phyloP scores from a whole-genome alignment of 2,797 vertebrate species.

The Epinephelus coioides region DNA sequence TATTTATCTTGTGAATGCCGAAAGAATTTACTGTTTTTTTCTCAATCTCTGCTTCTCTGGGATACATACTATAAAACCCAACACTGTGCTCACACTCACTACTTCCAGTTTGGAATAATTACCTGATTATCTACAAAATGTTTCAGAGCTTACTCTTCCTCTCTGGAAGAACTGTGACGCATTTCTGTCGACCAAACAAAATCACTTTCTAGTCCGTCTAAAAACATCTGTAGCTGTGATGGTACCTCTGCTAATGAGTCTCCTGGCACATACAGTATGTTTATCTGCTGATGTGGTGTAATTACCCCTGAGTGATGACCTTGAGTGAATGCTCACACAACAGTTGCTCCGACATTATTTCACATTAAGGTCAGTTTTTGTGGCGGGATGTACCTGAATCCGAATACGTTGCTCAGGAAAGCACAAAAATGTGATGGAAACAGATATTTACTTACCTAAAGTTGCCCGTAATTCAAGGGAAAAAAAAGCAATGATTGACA shows the following conservation, averaged over 20 bases:
- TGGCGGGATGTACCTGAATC: too few species aligned
- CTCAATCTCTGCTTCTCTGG: not conserved
- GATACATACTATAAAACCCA: conserved; percentile 3
- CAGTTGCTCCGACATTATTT: not conserved
- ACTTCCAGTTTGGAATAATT: conserved; percentile 17
- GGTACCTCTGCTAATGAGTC: conserved; percentile 26
- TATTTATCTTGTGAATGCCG: not conserved
- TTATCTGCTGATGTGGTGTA: conserved; percentile 40
- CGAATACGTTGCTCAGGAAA: too few species aligned
- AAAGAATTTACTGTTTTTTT: not conserved
- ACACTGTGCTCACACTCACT: not conserved
- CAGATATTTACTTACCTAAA: too few species aligned
- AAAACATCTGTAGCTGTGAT: not conserved
- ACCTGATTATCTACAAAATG: conserved; percentile 11
- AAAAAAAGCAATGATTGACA: too few species aligned
- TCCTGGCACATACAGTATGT: conserved; percentile 9
- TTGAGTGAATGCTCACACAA: not conserved
- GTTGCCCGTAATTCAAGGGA: too few species aligned
- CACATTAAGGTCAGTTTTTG: not conserved
- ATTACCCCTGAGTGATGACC: conserved; percentile 36
- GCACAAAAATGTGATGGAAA: too few species aligned
- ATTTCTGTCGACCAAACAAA: not conserved
- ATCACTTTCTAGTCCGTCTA: not conserved
- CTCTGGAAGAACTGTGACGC: not conserved
- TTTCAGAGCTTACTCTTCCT: not conserved